Evolutionary conservation across 2,888 invertebrate species (phyloP).

Genomic region (Athalia rosae): DNA sequence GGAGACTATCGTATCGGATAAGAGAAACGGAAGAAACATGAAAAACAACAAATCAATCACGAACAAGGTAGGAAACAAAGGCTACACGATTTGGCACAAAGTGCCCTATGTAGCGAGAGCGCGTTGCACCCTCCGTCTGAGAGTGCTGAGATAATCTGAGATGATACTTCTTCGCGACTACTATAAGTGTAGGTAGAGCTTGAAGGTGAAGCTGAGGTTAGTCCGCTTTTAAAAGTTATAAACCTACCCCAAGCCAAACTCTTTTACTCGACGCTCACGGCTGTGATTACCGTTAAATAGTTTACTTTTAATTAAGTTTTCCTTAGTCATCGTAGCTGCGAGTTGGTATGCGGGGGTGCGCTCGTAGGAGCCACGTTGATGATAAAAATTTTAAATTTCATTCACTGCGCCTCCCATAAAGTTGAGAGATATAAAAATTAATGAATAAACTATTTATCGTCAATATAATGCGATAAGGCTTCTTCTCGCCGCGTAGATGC

Average conservation of each 20-base stretch:
- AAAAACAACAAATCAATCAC: neutral
- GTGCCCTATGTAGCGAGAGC: neutral
- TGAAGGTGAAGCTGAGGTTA: neutral
- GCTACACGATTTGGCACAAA: neutral
- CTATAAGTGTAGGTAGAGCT: too few relatives aligned
- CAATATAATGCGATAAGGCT: too few relatives aligned
- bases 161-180: neutral
- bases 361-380: neutral
- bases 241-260: neutral
- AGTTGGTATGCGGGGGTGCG: neutral
- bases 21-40: neutral
- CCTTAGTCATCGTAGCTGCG: constrained; percentile 33
- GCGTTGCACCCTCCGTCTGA: neutral
- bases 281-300: constrained; percentile 37
- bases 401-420: neutral
- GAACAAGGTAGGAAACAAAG: neutral
- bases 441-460: too few relatives aligned
- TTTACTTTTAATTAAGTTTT: constrained; percentile 43
- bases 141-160: constrained; percentile 22
- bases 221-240: constrained; percentile 43
- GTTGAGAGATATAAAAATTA: too few relatives aligned
- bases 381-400: constrained; percentile 18
- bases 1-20: too few relatives aligned
- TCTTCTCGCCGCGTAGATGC: too few relatives aligned
- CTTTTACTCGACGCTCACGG: constrained; percentile 6